A percentile compares a stretch with the other conserved stretches of the same genome.
Evolutionary conservation across 2,113 vertebrate genomes (phyloP).

Genomic region (Platysternon megacephalum): DNA sequence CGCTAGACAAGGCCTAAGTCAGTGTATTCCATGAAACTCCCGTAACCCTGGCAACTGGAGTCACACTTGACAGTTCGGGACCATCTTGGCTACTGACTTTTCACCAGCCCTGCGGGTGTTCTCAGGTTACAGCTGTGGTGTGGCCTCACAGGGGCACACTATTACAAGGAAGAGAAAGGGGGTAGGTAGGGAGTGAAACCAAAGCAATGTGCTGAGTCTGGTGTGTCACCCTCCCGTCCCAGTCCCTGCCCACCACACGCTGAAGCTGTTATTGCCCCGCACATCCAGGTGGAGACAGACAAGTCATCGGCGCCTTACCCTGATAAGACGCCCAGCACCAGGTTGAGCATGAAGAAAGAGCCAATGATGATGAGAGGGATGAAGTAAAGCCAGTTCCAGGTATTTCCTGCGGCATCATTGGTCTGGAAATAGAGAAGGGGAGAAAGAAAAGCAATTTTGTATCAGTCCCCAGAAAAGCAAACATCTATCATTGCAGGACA

Average conservation of each 20-base stretch:
- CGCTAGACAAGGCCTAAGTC: neutral
- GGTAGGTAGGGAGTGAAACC: rapidly evolving
- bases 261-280: neutral
- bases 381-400: constrained; percentile 97
- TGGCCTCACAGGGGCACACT: rapidly evolving
- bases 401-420: constrained; percentile 94
- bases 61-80: neutral
- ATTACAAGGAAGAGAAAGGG: neutral
- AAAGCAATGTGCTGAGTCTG: rapidly evolving
- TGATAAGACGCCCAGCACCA: constrained; percentile 93
- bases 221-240: neutral
- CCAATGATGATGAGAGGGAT: constrained; percentile 97
- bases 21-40: rapidly evolving
- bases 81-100: neutral
- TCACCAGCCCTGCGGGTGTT: neutral
- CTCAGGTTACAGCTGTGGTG: neutral
- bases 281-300: rapidly evolving
- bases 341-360: constrained; percentile 97
- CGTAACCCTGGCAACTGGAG: neutral
- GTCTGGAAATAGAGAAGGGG: constrained; percentile 79
- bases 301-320: constrained; percentile 81
- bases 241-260: neutral
- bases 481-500: neutral
- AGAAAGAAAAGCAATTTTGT: neutral
- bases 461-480: neutral